These are phyloP conservation scores for Brachionus rotundiformis DNA, from an alignment of 1,140 invertebrate genomes.

Conservation along the genomic window DNA sequence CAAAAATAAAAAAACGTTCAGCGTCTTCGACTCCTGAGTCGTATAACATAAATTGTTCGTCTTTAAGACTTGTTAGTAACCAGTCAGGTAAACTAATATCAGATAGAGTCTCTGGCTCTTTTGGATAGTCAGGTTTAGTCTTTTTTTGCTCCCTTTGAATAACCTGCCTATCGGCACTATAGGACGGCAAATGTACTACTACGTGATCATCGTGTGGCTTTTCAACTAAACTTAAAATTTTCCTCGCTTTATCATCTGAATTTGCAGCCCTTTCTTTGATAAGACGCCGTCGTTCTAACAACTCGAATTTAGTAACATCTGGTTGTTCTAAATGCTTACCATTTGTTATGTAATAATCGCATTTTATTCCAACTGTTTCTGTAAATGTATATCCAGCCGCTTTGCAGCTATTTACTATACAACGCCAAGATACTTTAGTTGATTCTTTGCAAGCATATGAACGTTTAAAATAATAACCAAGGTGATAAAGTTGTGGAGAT, in stretches of 20 bases:
- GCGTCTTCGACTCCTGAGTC: too few species aligned
- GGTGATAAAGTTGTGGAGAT: background rate
- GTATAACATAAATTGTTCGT: too few species aligned
- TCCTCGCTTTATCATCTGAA: background rate
- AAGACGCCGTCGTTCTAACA: background rate
- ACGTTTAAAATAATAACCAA: too few species aligned
- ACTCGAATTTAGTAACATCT: background rate
- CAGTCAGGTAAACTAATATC: too few species aligned
- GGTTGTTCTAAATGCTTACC: background rate
- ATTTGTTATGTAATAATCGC: background rate
- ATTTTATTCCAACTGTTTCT: background rate
- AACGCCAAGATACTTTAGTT: too few species aligned
- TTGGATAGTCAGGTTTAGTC: background rate
- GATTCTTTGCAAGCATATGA: too few species aligned
- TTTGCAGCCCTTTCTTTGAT: slow-evolving; percentile 10
- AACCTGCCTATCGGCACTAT: background rate
- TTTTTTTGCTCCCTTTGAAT: background rate
- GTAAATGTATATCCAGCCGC: background rate
- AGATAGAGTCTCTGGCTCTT: background rate
- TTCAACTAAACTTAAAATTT: background rate
- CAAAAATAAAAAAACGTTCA: too few species aligned
- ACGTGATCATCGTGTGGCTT: background rate
- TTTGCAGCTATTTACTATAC: too few species aligned
- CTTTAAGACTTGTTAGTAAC: too few species aligned
- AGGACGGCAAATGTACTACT: background rate